Evolutionary conservation across 2,113 vertebrate species (phyloP).

Genomic region (Antennarius striatus): DNA sequence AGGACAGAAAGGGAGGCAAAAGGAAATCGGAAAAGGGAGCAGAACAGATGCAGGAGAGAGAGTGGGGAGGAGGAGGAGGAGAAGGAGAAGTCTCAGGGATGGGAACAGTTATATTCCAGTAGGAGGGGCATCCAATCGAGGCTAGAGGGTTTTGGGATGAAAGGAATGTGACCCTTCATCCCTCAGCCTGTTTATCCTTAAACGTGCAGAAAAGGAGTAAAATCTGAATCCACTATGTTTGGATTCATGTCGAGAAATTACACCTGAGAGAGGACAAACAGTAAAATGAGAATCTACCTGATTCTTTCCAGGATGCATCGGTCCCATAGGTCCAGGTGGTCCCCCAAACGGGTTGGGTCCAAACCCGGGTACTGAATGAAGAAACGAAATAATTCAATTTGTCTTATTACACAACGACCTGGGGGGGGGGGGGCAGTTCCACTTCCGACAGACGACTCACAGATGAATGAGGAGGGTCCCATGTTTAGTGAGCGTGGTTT

Average conservation of each 20-base stretch:
- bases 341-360: conserved; percentile 84
- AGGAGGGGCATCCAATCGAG: conserved; percentile 23
- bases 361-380: conserved; percentile 81
- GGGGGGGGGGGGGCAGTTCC: not conserved
- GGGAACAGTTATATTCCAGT: conserved; percentile 14
- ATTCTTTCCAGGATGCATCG: conserved; percentile 84
- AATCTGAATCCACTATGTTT: conserved; percentile 30
- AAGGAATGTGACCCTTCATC: conserved; percentile 2
- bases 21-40: not conserved
- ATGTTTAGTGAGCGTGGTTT: conserved; percentile 85
- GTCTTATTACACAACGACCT: not conserved
- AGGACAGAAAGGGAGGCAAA: not conserved
- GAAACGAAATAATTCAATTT: not conserved
- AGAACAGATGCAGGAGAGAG: not conserved
- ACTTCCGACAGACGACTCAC: conserved; percentile 75
- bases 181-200: not conserved
- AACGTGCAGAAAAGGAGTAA: conserved; percentile 34
- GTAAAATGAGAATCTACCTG: conserved; percentile 74
- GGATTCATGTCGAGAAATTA: conserved; percentile 15
- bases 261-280: not conserved
- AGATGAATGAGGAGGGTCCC: conserved; percentile 84
- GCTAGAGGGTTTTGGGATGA: conserved; percentile 14
- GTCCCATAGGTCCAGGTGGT: conserved; percentile 84
- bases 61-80: not conserved
- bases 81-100: conserved; percentile 8